phyloP scores from a whole-genome alignment of 2,888 invertebrate genomes.

The Amphimallon solstitiale region DNA sequence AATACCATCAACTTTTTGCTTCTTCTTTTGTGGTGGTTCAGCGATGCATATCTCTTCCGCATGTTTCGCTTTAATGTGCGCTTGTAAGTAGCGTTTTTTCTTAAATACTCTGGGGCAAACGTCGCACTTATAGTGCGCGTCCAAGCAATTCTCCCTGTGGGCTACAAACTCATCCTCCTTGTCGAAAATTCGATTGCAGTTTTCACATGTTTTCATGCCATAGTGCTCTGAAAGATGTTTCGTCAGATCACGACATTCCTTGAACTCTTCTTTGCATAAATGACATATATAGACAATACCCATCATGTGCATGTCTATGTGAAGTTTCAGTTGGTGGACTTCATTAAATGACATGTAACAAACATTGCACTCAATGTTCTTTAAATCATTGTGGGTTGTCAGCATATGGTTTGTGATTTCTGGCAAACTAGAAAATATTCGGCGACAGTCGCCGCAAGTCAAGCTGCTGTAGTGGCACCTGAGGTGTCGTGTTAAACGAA shows the following conservation, averaged over 20 bases:
- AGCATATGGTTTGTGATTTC: conserved; percentile 44
- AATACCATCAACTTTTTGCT: conserved; percentile 21
- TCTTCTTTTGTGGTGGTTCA: conserved; percentile 18
- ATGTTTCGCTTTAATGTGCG: conserved; percentile 40
- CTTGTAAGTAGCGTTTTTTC: conserved; percentile 40
- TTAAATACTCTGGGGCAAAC: conserved; percentile 42
- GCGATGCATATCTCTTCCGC: background rate
- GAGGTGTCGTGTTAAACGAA: conserved; percentile 44
- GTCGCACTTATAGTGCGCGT: conserved; percentile 40
- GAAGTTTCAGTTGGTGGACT: conserved; percentile 39
- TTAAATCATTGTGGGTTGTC: conserved; percentile 36
- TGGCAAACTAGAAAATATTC: conserved; percentile 40
- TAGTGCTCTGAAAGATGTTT: conserved; percentile 46
- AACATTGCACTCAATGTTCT: conserved; percentile 41
- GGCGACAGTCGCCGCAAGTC: conserved; percentile 42
- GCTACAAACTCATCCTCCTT: conserved; percentile 41
- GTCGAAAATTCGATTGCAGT: conserved; percentile 41
- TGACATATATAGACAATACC: conserved; percentile 46
- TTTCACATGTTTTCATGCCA: conserved; percentile 42
- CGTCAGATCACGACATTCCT: conserved; percentile 43
- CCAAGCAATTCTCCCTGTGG: conserved; percentile 30
- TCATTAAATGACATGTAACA: conserved; percentile 42
- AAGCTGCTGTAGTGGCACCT: conserved; percentile 42
- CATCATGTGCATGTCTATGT: conserved; percentile 43
- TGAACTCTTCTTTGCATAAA: conserved; percentile 43